phyloP scores from a whole-genome alignment of 2,888 invertebrate species.

The Lordiphosa fenestrarum region DNA sequence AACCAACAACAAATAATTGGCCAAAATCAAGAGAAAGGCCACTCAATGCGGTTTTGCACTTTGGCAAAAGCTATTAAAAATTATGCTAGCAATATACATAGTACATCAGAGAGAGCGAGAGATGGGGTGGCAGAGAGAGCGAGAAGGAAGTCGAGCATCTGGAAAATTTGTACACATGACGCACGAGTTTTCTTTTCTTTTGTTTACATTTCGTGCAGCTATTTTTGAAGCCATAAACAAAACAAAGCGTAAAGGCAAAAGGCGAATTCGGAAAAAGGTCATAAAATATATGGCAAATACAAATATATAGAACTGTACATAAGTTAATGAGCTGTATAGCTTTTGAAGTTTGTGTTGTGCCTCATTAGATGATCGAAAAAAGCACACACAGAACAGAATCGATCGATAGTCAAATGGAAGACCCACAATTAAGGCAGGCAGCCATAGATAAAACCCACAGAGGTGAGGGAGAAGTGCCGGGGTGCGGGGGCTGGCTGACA shows the following conservation, averaged over 20 bases:
- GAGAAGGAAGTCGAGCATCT: constrained; percentile 48
- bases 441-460: constrained; percentile 61
- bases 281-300: constrained; percentile 29
- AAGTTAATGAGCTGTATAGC: constrained; percentile 62
- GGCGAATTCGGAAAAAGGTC: constrained; percentile 22
- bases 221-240: constrained; percentile 72
- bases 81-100: constrained; percentile 51
- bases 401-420: constrained; percentile 68
- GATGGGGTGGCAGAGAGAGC: neutral
- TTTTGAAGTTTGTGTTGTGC: constrained; percentile 49
- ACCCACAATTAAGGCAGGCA: constrained; percentile 70
- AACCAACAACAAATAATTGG: constrained; percentile 11
- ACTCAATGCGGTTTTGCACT: constrained; percentile 66
- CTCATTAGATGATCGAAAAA: constrained; percentile 42
- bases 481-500: constrained; percentile 28
- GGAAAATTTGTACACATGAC: constrained; percentile 67
- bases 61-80: constrained; percentile 59
- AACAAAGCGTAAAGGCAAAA: constrained; percentile 49
- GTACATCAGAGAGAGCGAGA: constrained; percentile 7
- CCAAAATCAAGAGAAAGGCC: constrained; percentile 35
- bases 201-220: constrained; percentile 71
- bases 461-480: neutral
- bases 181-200: constrained; percentile 54
- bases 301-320: constrained; percentile 1
- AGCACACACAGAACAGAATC: constrained; percentile 50